Evolutionary conservation across 92 coral and sea anemone genomes (phyloP).

Genomic region (Porites cylindrica): DNA sequence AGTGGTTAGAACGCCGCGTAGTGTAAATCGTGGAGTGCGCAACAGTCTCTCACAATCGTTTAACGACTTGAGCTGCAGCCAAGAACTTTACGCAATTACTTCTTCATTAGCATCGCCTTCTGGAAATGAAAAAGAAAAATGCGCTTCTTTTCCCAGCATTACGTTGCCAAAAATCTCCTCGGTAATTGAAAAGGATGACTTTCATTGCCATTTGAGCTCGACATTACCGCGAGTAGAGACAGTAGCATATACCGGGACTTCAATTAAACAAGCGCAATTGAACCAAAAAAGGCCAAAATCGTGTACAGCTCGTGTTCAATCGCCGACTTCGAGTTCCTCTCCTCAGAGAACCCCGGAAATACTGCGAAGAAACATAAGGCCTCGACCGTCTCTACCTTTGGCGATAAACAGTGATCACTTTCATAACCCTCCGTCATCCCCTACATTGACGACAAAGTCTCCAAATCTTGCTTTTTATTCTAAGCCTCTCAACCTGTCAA

Average conservation of each 20-base stretch:
- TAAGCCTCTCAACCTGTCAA: conserved; percentile 32
- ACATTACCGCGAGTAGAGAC: background rate
- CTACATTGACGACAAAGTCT: background rate
- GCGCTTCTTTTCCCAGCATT: conserved; percentile 10
- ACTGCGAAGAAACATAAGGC: background rate
- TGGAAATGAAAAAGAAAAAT: conserved; percentile 9
- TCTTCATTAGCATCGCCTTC: background rate
- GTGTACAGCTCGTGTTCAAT: conserved; percentile 1
- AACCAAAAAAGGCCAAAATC: conserved; percentile 4
- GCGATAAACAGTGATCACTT: background rate
- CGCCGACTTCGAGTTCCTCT: background rate
- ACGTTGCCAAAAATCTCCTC: background rate
- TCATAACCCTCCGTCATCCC: conserved; percentile 33
- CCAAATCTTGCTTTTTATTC: background rate
- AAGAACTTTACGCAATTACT: background rate
- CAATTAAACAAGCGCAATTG: background rate
- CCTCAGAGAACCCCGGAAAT: conserved; percentile 11
- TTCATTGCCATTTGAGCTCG: background rate
- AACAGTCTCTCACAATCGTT: conserved; percentile 24
- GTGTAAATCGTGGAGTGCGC: background rate
- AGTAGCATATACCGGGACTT: background rate
- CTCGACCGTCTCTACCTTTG: conserved; percentile 8
- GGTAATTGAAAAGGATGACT: background rate
- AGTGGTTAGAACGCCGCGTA: background rate
- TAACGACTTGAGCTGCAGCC: conserved; percentile 23